Evolutionary conservation across 30 jellyfish, hydroid and myxozoan species (phyloP).

Genomic region (Aurelia aurita): DNA sequence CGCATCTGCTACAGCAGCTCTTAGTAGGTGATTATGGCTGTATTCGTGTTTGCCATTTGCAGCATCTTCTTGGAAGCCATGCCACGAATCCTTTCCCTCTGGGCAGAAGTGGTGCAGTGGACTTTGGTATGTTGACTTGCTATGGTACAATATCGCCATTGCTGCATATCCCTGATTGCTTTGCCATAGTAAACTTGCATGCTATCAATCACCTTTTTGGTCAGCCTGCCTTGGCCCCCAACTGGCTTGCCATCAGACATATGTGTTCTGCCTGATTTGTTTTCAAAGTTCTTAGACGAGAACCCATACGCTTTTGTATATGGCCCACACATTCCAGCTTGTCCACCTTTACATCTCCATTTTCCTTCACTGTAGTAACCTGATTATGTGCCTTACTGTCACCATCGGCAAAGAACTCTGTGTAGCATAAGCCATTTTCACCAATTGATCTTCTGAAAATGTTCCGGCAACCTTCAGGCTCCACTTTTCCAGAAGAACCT

Average conservation of each 20-base stretch:
- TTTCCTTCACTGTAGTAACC: background rate
- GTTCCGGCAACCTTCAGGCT: too few relatives aligned
- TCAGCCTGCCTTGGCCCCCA: constrained; percentile 16
- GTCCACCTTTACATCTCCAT: constrained; percentile 1
- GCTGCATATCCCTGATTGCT: background rate
- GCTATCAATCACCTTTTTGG: constrained; percentile 13
- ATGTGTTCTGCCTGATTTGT: background rate
- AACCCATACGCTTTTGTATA: background rate
- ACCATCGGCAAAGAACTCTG: constrained; percentile 3
- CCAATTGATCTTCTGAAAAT: background rate
- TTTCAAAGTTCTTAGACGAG: background rate
- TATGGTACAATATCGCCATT: background rate
- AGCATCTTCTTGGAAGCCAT: constrained; percentile 9
- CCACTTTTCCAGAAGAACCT: too few relatives aligned
- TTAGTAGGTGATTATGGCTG: background rate
- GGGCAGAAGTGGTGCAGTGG: constrained; percentile 11
- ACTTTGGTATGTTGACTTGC: background rate
- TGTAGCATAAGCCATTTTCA: background rate
- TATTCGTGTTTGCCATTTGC: background rate
- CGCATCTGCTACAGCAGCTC: background rate
- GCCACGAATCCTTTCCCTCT: background rate
- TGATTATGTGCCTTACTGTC: constrained; percentile 31
- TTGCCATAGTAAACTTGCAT: constrained; percentile 31
- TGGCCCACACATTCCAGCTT: too few relatives aligned
- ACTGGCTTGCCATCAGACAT: background rate